These are phyloP conservation scores for Phoenoteleia sp. DNA, from an alignment of 2,888 invertebrate genomes.

Conservation along the genomic window DNA sequence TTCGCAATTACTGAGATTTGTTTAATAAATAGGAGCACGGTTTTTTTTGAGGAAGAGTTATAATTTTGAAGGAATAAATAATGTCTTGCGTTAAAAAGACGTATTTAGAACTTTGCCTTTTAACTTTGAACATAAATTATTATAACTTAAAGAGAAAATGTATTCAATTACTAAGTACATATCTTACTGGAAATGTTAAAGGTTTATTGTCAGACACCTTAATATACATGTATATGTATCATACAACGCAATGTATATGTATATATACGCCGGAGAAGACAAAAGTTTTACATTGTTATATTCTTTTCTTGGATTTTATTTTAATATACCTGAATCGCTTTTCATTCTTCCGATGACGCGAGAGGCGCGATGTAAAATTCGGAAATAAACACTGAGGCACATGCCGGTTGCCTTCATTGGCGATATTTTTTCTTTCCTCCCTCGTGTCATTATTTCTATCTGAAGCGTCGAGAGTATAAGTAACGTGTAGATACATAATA, in stretches of 20 bases:
- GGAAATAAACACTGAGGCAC: background rate
- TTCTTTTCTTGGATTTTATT: background rate
- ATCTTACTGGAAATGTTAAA: background rate
- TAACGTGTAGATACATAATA: constrained; percentile 86
- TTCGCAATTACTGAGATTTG: too few species aligned
- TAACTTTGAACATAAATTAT: too few species aligned
- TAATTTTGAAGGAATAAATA: too few species aligned
- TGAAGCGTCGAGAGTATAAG: constrained; percentile 81
- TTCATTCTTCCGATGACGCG: constrained; percentile 51
- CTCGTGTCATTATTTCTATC: constrained; percentile 49
- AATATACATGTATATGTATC: background rate
- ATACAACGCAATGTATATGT: background rate
- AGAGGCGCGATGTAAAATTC: background rate
- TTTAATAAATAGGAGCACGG: too few species aligned
- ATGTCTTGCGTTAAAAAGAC: too few species aligned
- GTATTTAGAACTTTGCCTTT: too few species aligned
- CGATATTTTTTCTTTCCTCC: constrained; percentile 59
- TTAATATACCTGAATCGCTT: constrained; percentile 31
- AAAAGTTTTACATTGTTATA: background rate
- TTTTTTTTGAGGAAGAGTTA: too few species aligned
- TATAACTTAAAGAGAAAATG: background rate
- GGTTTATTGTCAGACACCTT: background rate
- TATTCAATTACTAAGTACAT: background rate
- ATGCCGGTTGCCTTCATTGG: background rate
- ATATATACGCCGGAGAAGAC: constrained; percentile 1